phyloP scores from a whole-genome alignment of 2,888 invertebrate genomes.

The Lepidocyrtoides sp. region DNA sequence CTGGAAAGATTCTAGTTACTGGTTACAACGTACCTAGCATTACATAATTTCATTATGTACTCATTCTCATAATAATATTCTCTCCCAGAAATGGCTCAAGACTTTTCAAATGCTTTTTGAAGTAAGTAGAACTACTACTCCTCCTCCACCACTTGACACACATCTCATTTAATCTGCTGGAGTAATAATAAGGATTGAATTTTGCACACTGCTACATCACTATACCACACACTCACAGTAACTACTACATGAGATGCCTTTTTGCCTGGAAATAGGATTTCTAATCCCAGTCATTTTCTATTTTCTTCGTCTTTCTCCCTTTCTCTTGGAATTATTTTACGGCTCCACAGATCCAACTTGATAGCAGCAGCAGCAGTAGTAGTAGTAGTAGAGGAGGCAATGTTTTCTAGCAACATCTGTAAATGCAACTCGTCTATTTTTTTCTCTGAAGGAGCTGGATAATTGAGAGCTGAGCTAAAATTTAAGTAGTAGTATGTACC shows the following conservation, averaged over 20 bases:
- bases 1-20: conserved; percentile 35
- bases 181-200: conserved; percentile 71
- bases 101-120: conserved; percentile 46
- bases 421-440: background rate
- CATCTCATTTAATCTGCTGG: conserved; percentile 70
- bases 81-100: conserved; percentile 44
- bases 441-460: background rate
- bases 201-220: conserved; percentile 44
- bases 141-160: conserved; percentile 66
- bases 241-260: conserved; percentile 50
- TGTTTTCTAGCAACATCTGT: conserved; percentile 36
- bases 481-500: background rate
- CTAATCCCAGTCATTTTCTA: conserved; percentile 63
- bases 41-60: conserved; percentile 65
- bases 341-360: conserved; percentile 15
- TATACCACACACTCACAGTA: background rate
- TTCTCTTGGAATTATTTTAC: conserved; percentile 50
- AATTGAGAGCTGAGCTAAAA: conserved; percentile 42
- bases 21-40: conserved; percentile 38
- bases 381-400: background rate
- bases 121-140: conserved; percentile 49
- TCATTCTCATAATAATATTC: conserved; percentile 60
- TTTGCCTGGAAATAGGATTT: conserved; percentile 59
- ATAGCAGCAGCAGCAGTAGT: background rate
- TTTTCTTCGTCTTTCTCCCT: conserved; percentile 21